Evolutionary conservation across 2,113 vertebrate genomes (phyloP).

Genomic region (Ochotona princeps): DNA sequence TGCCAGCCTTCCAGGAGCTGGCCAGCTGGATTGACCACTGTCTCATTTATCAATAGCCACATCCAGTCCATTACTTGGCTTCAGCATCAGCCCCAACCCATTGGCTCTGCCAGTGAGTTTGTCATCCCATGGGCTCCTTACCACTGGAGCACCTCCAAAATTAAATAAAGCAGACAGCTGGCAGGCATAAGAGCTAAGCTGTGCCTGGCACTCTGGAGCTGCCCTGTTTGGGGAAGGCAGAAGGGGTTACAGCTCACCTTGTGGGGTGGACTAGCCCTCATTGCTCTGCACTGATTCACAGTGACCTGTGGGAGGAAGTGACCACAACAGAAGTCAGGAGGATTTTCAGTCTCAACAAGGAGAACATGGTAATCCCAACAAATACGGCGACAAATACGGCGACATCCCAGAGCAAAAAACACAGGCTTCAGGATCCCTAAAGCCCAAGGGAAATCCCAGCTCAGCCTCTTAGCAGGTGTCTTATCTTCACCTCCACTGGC

Average conservation of each 20-base stretch:
- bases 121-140: constrained; percentile 62
- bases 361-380: background rate
- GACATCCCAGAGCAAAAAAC: background rate
- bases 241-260: background rate
- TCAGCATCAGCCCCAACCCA: background rate
- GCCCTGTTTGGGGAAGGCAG: background rate
- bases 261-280: no score
- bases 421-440: background rate
- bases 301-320: background rate
- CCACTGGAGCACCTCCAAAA: constrained; percentile 58
- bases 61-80: constrained; percentile 73
- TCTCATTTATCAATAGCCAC: constrained; percentile 77
- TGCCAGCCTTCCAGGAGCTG: constrained; percentile 53
- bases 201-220: constrained; percentile 66
- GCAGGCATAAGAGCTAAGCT: background rate
- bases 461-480: background rate
- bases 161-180: constrained; percentile 73
- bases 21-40: constrained; percentile 59
- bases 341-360: background rate
- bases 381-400: background rate
- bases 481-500: background rate
- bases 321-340: background rate
- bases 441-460: background rate
- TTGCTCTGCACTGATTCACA: background rate
- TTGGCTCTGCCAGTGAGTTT: constrained; percentile 67